phyloP scores from a whole-genome alignment of 2,797 vertebrate genomes.

The Eleutherodactylus coqui region DNA sequence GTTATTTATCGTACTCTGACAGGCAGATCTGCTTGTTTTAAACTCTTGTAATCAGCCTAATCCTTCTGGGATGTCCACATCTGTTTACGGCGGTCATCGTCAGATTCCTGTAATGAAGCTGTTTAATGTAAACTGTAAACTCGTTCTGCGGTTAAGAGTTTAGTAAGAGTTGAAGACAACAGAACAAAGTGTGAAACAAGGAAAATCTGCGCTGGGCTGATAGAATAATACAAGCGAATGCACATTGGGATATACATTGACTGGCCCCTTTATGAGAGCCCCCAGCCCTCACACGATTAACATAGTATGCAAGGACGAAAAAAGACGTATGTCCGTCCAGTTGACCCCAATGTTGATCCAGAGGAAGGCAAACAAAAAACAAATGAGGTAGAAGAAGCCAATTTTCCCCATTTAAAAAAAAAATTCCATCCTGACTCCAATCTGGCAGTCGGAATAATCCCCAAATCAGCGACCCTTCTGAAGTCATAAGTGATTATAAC shows the following conservation, averaged over 20 bases:
- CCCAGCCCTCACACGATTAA: too few species aligned
- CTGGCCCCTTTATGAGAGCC: too few species aligned
- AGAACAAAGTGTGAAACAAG: neutral
- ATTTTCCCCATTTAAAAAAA: too few species aligned
- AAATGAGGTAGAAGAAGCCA: too few species aligned
- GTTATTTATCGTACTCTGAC: constrained; percentile 59
- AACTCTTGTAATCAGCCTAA: constrained; percentile 43
- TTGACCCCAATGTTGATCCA: too few species aligned
- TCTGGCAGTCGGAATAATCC: too few species aligned
- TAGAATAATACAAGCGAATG: neutral
- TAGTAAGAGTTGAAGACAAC: constrained; percentile 9
- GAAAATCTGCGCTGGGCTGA: neutral
- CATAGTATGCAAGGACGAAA: too few species aligned
- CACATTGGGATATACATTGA: neutral
- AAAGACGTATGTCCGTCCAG: too few species aligned
- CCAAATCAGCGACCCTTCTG: too few species aligned
- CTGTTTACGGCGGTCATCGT: constrained; percentile 42
- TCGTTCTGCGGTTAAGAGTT: constrained; percentile 12
- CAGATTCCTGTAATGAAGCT: constrained; percentile 41
- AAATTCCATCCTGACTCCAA: too few species aligned
- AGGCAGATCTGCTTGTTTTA: constrained; percentile 57
- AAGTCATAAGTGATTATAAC: too few species aligned
- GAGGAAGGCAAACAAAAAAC: too few species aligned
- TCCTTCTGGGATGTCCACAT: constrained; percentile 47
- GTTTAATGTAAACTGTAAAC: constrained; percentile 27